Evolutionary conservation across 2,113 vertebrate species (phyloP).

Genomic region (Erinaceus europaeus): DNA sequence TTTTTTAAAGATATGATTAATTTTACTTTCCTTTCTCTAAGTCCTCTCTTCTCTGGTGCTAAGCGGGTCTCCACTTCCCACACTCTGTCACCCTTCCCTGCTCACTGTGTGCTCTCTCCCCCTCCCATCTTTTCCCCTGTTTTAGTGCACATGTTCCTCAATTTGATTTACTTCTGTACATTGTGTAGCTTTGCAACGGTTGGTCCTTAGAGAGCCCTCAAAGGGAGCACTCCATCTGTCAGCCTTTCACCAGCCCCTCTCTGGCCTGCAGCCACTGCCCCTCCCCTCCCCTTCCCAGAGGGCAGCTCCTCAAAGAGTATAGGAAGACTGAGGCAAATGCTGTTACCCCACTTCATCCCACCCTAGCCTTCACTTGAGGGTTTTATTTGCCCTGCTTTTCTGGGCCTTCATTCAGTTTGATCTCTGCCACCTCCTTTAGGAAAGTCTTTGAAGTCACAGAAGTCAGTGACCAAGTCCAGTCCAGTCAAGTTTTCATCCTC

Average conservation of each 20-base stretch:
- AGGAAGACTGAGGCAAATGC: conserved; percentile 15
- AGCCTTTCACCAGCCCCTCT: conserved; percentile 29
- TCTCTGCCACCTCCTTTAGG: background rate
- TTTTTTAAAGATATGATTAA: background rate
- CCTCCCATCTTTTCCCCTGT: conserved; percentile 20
- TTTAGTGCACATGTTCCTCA: conserved; percentile 65
- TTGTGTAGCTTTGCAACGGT: conserved; percentile 64
- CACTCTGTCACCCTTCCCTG: background rate
- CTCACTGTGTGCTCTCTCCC: background rate
- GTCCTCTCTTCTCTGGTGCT: background rate
- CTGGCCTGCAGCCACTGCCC: conserved; percentile 19
- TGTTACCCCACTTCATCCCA: background rate
- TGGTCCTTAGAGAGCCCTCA: conserved; percentile 71
- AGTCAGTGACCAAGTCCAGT: background rate
- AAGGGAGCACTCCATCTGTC: conserved; percentile 71
- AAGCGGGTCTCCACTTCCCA: background rate
- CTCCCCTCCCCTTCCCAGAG: background rate
- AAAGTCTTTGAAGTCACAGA: background rate
- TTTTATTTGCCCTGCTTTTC: background rate
- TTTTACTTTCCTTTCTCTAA: background rate
- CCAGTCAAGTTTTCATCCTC: background rate
- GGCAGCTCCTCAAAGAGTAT: background rate
- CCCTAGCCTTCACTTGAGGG: background rate
- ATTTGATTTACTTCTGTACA: conserved; percentile 76
- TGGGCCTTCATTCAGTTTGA: background rate